Conservation (phyloP, 2,888 invertebrate genomes). For the Anaspis maculata region DNA sequence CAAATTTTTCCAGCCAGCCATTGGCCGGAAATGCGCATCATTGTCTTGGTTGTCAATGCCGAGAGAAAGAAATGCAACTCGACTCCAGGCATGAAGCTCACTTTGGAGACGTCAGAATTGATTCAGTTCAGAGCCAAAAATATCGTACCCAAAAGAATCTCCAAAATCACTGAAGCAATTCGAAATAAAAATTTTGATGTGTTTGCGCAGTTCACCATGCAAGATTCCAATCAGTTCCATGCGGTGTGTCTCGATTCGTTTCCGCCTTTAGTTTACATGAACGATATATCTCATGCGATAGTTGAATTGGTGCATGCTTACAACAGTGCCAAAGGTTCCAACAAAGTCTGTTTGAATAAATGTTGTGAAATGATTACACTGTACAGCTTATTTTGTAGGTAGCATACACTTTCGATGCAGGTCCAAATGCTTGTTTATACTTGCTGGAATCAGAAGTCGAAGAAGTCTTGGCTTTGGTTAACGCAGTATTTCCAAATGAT, state of each 20-base stretch:
- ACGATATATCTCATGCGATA: constrained; percentile 75
- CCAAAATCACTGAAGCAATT: constrained; percentile 53
- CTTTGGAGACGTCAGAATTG: constrained; percentile 73
- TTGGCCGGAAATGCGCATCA: constrained; percentile 85
- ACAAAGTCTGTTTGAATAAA: constrained; percentile 57
- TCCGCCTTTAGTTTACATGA: constrained; percentile 92
- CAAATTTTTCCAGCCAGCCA: constrained; percentile 65
- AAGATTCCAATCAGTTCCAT: constrained; percentile 96
- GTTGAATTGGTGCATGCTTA: constrained; percentile 73
- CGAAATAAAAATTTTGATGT: constrained; percentile 61
- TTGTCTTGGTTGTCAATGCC: constrained; percentile 85
- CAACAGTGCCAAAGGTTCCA: constrained; percentile 59
- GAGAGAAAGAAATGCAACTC: constrained; percentile 76
- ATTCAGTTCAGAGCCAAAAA: constrained; percentile 63
- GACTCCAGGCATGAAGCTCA: constrained; percentile 80
- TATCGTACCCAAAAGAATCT: constrained; percentile 65
- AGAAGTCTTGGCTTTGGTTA: constrained; percentile 58
- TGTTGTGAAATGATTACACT: background rate
- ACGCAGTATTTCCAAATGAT: constrained; percentile 61
- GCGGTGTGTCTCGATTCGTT: constrained; percentile 87
- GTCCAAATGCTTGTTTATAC: constrained; percentile 91
- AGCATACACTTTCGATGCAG: constrained; percentile 98
- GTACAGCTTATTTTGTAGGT: constrained; percentile 52
- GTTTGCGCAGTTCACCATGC: constrained; percentile 93
- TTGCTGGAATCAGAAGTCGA: constrained; percentile 67